Evolutionary conservation across 2,797 vertebrate species (phyloP), one percentile per base, ranked within the genome.

Genomic region (Anolis apletophallus): DNA sequence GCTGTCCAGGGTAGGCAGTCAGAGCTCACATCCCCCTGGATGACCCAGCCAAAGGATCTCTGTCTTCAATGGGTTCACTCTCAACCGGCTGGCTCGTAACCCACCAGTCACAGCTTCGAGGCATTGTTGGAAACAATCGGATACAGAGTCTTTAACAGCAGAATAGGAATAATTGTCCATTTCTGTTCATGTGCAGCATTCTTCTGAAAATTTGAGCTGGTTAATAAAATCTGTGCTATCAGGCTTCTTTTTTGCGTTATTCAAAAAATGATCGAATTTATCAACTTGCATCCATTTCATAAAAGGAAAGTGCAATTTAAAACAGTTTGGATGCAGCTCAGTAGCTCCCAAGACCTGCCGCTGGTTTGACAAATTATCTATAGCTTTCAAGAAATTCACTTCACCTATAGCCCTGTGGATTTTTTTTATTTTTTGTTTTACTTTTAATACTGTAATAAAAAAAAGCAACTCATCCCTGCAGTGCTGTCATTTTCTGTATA

Each of bases 301-400:
- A 34, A 90, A 80, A 86, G 2, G 36, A 81, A 69, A 21, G 32
- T 89, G 13, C 79, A 89, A 86, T 86, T 69, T 80, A 80, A 88
- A 54, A 52, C 0, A 64, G 26, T 12, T 64, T 64, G 26, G 61
- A 64, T 64, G 61, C 29, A 3, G 61, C 61, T 64, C 23, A 29
- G 61, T 64, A 64, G 59, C 59, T 64, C 9, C 26, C 59, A 64
- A 64, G 26, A 64, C 61, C 26, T 64, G 26, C 2, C 81, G 32
- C 80, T 32, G 11, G 13, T 73, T 1, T 13, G 83, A 89, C 86
- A 80, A 36, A 76, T 80, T 84, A 21, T 50, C 8, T 72, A 13
- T 78, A 13, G 6, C 67, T 93, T 64, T 88, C 90, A 50, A 83
- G 68, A 36, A 34, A 79, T 50, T 86, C 50, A 73, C 84, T 64